Evolutionary conservation across 2,113 vertebrate genomes (phyloP), one percentile per base, ranked within the genome.

Genomic region (Chelonoidis abingdonii): DNA sequence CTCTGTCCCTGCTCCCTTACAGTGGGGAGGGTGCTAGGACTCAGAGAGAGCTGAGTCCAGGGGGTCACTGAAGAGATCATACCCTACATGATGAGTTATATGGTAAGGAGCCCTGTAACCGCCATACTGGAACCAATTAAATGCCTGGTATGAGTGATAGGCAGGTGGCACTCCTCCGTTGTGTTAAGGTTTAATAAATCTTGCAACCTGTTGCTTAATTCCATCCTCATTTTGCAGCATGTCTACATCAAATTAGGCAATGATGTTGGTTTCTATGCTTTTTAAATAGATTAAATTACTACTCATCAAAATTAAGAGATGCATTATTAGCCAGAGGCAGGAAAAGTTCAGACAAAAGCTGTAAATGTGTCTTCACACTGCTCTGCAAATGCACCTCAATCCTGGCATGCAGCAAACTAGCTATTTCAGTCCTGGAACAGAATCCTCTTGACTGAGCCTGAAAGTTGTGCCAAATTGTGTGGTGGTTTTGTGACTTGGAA

Each of bases 351-450:
- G 87, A 97, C 87, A 95, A 94, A 96, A 95, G 85, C 80, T 89
- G 62, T 94, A 97, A 97, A 97, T 95, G 79, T 94, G 62, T 95
- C 89, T 95, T 91, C 3, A 0, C 88, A 80, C 65, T 75, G 79
- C 76, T 86, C 89, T 91, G 88, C 27, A 95, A 95, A 92, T 41
- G 56, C 54, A 93, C 75, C 81, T 97, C 89, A 93, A 8, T 94
- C 95, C 85, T 97, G 96, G 88, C 89, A 90, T 88, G 76, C 86
- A 65, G 10, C 88, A 72, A 69, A 93, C 83, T 75, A 90, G 90
- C 79, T 95, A 16, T 95, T 96, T 95, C 3, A 3, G 88, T 95
- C 87, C 85, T 97, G 94, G 94, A 97, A 97, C 89, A 96, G 90
- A 97, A 95, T 25, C 3, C 27, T 93, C 91, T 89, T 92, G 24